Conservation (phyloP, 2,888 invertebrate genomes). For the Stramonita haemastoma region DNA sequence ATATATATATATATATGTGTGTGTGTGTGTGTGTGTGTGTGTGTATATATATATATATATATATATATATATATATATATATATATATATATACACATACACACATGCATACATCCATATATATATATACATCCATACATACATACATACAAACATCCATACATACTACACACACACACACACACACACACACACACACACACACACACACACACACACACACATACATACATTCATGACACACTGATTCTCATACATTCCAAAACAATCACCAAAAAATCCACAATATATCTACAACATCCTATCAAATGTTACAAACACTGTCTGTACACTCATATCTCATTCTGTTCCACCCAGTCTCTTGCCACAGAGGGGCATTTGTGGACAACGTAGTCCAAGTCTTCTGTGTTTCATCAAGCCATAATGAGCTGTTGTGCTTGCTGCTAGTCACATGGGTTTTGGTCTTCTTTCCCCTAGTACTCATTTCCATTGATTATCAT, state of each 20-base stretch:
- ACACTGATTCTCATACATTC: neutral
- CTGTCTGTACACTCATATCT: neutral
- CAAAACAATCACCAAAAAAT: neutral
- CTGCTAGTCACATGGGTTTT: too few relatives aligned
- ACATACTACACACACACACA: neutral
- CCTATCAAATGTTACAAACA: neutral
- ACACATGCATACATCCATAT: neutral
- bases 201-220: too few relatives aligned
- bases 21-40: conserved; percentile 15
- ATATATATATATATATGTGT: neutral
- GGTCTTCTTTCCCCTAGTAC: too few relatives aligned
- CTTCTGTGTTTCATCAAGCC: too few relatives aligned
- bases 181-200: too few relatives aligned
- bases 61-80: neutral
- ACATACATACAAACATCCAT: neutral
- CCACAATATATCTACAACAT: neutral
- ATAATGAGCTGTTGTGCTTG: too few relatives aligned
- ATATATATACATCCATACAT: neutral
- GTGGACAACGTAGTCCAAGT: too few relatives aligned
- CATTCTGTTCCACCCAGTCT: neutral
- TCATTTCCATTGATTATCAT: too few relatives aligned
- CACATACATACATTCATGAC: too few relatives aligned
- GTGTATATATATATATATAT: neutral
- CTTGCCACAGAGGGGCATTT: too few relatives aligned
- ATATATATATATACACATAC: neutral